Evolutionary conservation across 2,888 invertebrate genomes (phyloP), one percentile per base, ranked within the genome.

Genomic region (Thecophora atra): DNA sequence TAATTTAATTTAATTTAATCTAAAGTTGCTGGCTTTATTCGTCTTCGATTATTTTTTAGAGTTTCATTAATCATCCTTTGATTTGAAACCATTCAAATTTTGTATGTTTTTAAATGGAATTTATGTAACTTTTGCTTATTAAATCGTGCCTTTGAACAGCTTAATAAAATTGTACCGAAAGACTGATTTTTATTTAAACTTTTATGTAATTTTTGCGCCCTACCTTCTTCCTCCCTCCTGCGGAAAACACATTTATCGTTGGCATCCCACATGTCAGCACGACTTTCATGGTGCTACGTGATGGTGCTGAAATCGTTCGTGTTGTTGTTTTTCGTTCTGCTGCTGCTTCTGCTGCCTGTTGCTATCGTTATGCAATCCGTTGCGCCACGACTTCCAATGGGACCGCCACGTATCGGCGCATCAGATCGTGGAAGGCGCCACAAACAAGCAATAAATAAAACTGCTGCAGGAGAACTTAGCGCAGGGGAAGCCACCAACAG

Each of bases 341-440:
- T 30, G 54, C 6, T 30, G 37, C 60, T 26, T 44, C 51, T 70
- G 70, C 70, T 62, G 70, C 70, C 70, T 70, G 70, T 70, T 70
- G 70, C 70, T 70, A 70, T 70, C 70, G 70, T 70, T 70, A 70
- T 70, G 70, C 70, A 70, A 67, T 67, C 30, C 21, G 54, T 37
- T 70, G 70, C 70, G 44, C 37, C 52, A 66, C 51, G n/a, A 30
- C 30, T 54, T 54, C 67, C 67, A 56, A 37, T 54, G 56, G 56
- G 37, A 11, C 19, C 11, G 60, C 17, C 42, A 60, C 62, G 30
- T 42, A 58, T 11, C 68, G 44, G 68, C 58, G 58, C 58, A 68
- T 4, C 58, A 8, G 42, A 58, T 44, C 51, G 28, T 66, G 66
- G 66, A 66, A 66, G 19, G 5, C 28, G 52, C 66, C 30, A 24